Evolutionary conservation across 2,113 vertebrate species (phyloP).

Genomic region (Oreochromis aureus): DNA sequence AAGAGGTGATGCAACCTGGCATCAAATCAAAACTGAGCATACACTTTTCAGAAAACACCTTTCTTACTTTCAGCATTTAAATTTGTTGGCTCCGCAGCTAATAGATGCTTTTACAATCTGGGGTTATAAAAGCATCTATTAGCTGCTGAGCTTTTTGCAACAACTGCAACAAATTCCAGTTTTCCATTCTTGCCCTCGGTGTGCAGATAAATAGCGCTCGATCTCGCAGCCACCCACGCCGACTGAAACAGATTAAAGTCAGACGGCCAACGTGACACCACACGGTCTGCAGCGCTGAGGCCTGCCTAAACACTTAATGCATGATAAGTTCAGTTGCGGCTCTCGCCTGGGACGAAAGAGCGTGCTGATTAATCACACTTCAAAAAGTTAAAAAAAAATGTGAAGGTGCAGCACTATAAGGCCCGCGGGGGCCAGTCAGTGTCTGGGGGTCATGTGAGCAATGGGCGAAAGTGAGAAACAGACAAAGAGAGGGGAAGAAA

Average conservation of each 20-base stretch:
- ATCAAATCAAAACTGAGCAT: neutral
- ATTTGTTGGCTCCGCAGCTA: neutral
- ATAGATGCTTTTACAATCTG: neutral
- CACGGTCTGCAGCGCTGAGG: neutral
- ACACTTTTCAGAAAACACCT: neutral
- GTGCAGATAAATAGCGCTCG: neutral
- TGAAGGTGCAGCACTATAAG: neutral
- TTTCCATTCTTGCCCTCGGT: neutral
- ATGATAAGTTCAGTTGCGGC: neutral
- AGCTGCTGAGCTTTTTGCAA: neutral
- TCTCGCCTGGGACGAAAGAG: neutral
- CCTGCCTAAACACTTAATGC: neutral
- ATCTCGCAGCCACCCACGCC: neutral
- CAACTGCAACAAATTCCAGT: neutral
- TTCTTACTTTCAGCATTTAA: neutral
- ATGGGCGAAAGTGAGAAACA: neutral
- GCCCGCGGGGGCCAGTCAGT: neutral
- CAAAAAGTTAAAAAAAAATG: neutral
- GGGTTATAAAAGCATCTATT: neutral
- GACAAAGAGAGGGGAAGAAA: neutral
- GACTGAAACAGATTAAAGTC: neutral
- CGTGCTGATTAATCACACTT: neutral
- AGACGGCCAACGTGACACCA: neutral
- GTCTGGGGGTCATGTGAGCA: conserved; percentile 3
- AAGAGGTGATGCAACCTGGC: neutral